Evolutionary conservation across 2,888 invertebrate genomes (phyloP).

Genomic region (Anoncus sp.): DNA sequence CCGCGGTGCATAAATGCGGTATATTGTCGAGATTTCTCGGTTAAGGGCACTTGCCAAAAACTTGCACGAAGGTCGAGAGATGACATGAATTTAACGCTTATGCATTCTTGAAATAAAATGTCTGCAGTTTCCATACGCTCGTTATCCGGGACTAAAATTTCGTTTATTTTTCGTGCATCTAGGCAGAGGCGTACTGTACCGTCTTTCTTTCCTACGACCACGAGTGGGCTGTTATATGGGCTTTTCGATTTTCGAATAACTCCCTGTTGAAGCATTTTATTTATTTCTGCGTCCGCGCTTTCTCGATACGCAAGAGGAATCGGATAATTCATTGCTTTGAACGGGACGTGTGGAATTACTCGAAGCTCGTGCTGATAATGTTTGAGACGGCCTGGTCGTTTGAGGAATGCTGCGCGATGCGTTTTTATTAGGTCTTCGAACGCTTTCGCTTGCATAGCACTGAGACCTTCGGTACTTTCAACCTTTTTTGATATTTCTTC

Average conservation of each 20-base stretch:
- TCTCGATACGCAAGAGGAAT: slow-evolving; percentile 20
- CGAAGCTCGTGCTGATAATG: slow-evolving; percentile 12
- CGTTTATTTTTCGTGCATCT: not conserved
- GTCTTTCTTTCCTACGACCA: not conserved
- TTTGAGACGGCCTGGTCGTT: not conserved
- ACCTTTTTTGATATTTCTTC: too few relatives aligned
- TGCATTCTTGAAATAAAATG: not conserved
- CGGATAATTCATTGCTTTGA: not conserved
- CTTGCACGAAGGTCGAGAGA: too few relatives aligned
- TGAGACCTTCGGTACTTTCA: too few relatives aligned
- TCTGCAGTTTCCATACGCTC: not conserved
- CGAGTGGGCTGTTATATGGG: not conserved
- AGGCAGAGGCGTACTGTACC: not conserved
- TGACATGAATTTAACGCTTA: not conserved
- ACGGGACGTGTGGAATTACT: not conserved
- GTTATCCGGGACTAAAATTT: not conserved
- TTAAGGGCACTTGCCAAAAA: too few relatives aligned
- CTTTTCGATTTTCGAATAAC: slow-evolving; percentile 13
- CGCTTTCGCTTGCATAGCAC: slow-evolving; percentile 8
- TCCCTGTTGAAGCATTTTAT: not conserved
- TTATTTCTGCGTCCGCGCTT: not conserved
- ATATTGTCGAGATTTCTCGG: too few relatives aligned
- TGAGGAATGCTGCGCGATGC: not conserved
- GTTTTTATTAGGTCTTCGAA: not conserved
- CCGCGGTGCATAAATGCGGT: too few relatives aligned